Conservation (phyloP, 2,113 vertebrate species). For the Oryzias javanicus region DNA sequence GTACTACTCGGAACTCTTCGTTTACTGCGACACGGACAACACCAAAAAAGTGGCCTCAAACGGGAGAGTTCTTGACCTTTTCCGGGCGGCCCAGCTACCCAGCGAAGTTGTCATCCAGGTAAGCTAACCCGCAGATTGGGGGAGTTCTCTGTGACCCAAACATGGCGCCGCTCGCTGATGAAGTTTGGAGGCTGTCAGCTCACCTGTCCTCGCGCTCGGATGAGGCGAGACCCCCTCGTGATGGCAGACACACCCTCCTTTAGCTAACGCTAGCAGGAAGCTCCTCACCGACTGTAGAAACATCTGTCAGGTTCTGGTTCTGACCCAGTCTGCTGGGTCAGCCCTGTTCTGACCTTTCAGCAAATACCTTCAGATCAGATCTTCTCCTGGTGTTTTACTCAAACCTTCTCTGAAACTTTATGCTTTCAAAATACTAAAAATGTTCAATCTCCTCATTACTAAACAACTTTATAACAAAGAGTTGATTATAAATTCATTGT, state of each 20-base stretch:
- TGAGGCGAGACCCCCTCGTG: conserved; percentile 36
- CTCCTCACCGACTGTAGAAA: background rate
- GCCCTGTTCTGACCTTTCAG: too few relatives aligned
- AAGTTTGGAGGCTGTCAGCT: conserved; percentile 24
- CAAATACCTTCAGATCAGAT: too few relatives aligned
- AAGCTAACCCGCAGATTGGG: conserved; percentile 49
- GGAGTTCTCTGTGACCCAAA: background rate
- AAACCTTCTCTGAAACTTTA: too few relatives aligned
- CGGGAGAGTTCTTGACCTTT: conserved; percentile 91
- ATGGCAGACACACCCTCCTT: conserved; percentile 73
- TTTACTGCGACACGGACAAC: conserved; percentile 97
- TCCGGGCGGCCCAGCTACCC: conserved; percentile 95
- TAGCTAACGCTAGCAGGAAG: conserved; percentile 52
- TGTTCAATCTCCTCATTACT: too few relatives aligned
- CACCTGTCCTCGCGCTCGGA: conserved; percentile 31
- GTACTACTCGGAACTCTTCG: conserved; percentile 95
- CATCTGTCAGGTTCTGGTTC: too few relatives aligned
- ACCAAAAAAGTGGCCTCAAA: conserved; percentile 95
- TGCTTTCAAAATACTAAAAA: too few relatives aligned
- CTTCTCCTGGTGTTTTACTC: too few relatives aligned
- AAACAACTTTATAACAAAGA: too few relatives aligned
- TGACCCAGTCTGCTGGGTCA: too few relatives aligned
- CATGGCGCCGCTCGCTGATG: rapidly evolving
- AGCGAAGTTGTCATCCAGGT: conserved; percentile 94
- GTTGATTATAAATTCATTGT: too few relatives aligned